Evolutionary conservation across 2,113 vertebrate genomes (phyloP).

Genomic region (Antigone vipio): DNA sequence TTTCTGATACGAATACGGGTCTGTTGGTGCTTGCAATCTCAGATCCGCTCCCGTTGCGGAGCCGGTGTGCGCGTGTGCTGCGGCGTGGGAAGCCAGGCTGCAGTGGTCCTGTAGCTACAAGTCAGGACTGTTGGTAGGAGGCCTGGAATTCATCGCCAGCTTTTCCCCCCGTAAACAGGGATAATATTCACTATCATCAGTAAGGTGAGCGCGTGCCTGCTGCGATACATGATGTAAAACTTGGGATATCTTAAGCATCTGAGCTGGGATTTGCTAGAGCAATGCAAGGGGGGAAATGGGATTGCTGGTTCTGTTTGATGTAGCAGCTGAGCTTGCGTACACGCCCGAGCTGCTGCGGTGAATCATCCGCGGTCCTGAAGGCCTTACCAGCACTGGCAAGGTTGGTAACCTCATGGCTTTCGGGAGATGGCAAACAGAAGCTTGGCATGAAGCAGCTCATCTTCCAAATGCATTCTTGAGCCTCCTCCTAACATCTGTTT

Average conservation of each 20-base stretch:
- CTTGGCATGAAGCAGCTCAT: neutral
- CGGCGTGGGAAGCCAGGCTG: neutral
- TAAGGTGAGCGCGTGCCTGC: neutral
- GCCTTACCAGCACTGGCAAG: neutral
- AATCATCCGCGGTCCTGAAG: neutral
- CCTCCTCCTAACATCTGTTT: rapidly evolving
- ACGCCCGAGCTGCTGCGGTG: neutral
- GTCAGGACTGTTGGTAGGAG: neutral
- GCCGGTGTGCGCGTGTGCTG: neutral
- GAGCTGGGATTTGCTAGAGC: neutral
- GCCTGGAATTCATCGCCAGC: neutral
- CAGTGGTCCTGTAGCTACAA: neutral
- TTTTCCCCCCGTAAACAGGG: neutral
- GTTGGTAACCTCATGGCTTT: neutral
- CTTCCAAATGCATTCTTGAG: neutral
- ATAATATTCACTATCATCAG: neutral
- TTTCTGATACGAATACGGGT: neutral
- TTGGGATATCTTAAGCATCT: neutral
- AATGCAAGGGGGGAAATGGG: neutral
- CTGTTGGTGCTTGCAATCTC: neutral
- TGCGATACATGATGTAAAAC: neutral
- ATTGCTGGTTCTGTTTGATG: neutral
- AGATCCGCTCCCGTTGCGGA: neutral
- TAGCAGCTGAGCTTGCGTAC: neutral
- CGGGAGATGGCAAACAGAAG: neutral